Conservation (phyloP, 2,797 vertebrate genomes). For the Manis javanica region DNA sequence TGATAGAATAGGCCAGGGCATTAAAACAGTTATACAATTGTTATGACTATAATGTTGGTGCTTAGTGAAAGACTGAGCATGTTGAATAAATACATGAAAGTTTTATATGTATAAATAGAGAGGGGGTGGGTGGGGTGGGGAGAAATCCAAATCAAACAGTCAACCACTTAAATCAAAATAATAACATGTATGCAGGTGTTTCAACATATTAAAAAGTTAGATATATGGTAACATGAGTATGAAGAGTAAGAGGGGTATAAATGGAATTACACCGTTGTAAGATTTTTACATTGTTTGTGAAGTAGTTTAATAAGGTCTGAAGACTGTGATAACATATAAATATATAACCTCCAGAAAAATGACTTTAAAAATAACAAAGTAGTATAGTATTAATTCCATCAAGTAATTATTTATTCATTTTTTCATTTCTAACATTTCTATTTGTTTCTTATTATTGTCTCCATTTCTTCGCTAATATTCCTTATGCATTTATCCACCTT, state of each 20-base stretch:
- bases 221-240: background rate
- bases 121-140: too few relatives aligned
- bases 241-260: background rate
- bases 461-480: background rate
- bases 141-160: background rate
- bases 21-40: background rate
- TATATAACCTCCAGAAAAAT: background rate
- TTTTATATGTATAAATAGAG: background rate
- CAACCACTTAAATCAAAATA: background rate
- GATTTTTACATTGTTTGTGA: background rate
- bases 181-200: background rate
- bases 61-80: background rate
- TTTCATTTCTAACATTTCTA: background rate
- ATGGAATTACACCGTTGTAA: background rate
- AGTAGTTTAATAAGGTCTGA: background rate
- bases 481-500: background rate
- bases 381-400: background rate
- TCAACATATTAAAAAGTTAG: background rate
- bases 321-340: background rate
- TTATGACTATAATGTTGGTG: background rate
- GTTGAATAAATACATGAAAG: constrained; percentile 8
- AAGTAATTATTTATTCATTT: background rate
- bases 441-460: background rate
- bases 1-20: background rate
- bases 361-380: background rate